Base-by-base conservation (phyloP, 2,113 vertebrate species). In the Melanotaenia duboulayi region DNA sequence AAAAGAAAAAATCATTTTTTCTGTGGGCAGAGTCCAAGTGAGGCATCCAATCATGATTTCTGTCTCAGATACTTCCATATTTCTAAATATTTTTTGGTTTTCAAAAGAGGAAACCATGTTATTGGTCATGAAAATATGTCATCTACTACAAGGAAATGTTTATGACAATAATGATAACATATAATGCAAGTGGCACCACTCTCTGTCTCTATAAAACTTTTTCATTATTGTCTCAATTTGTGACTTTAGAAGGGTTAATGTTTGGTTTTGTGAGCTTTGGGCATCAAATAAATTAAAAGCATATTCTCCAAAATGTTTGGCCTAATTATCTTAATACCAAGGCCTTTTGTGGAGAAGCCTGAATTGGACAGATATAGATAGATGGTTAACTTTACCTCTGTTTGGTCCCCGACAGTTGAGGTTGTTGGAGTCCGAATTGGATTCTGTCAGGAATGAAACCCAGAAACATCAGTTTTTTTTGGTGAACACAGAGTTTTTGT, bases 361-460 rank as follows among this genome's bases (percentile, higher is more conserved):
- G 56, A 69, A 48, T n/a, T 49, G 28, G 25, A 25, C 24, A 48
- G 14, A 46, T 54, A 0, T 1, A 0, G 35, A 67, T 24, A 69
- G 61, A 6, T 14, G 4, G 39, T 56, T 11, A 4, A 17, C 9
- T n/a, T 70, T 85, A 98, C 96, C 96, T 2, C 83, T 85, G 84
- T 82, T 66, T 0, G 92, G 52, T 28, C 94, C 95, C 93, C 95
- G 93, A 81, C 97, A 98, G 89, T 98, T 95, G 60, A 95, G 93
- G 2, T 94, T 97, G 85, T 95, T 96, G 55, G 96, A 95, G 91
- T 98, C 96, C 95, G 95, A 90, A 89, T 94, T 76, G 44, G 94
- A 89, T 91, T 92, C 65, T 85, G 61, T 59, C 0, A 49, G 62
- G 5, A 28, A 78, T 23, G 5, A 70, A 60, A 78, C 20, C 13